phyloP scores from a whole-genome alignment of 2,113 vertebrate genomes.

The Ondatra zibethicus region DNA sequence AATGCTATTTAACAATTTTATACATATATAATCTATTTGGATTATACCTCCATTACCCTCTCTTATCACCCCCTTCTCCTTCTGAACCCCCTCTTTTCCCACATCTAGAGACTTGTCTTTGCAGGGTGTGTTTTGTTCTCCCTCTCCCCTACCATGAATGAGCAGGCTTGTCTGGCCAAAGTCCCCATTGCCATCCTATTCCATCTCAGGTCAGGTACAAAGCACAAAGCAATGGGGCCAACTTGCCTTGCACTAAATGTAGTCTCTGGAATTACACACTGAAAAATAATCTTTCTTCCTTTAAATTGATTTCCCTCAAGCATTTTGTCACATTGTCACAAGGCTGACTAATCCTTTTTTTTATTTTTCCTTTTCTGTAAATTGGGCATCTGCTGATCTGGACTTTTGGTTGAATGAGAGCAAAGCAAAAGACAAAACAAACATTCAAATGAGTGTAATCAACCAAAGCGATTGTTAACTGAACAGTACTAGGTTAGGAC shows the following conservation, averaged over 20 bases:
- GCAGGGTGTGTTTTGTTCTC: not conserved
- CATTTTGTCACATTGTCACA: not conserved
- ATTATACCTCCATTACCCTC: not conserved
- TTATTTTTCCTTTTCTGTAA: not conserved
- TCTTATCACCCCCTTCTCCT: not conserved
- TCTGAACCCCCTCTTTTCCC: not conserved
- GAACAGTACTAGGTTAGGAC: not conserved
- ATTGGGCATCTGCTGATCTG: not conserved
- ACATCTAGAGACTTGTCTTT: not conserved
- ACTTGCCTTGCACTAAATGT: not conserved
- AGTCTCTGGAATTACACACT: not conserved
- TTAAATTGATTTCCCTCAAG: not conserved
- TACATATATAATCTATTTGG: not conserved
- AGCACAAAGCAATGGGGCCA: not conserved
- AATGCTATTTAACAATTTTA: not conserved
- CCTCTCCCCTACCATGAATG: not conserved
- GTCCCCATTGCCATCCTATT: not conserved
- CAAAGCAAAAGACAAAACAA: slow-evolving; percentile 14
- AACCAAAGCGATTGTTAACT: not conserved
- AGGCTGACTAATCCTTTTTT: not conserved
- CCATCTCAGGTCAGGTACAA: too few species aligned
- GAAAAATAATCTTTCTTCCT: not conserved
- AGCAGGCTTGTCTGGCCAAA: not conserved
- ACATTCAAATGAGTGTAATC: slow-evolving; percentile 34
- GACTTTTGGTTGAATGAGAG: slow-evolving; percentile 22